Evolutionary conservation across 2,888 invertebrate genomes (phyloP).

Genomic region (Cremastobaeus sp.): DNA sequence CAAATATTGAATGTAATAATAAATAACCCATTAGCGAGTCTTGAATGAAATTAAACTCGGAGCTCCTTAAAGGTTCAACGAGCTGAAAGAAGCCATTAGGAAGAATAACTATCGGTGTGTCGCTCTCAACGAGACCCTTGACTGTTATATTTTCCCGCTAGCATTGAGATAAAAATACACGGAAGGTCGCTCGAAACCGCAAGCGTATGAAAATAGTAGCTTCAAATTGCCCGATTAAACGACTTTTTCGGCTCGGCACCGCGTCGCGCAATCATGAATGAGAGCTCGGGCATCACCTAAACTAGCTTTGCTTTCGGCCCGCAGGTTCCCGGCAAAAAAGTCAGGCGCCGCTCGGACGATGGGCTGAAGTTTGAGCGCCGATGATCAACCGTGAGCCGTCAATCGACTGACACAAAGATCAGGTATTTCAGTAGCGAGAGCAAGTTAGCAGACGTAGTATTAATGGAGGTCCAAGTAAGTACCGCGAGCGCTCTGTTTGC

Average conservation of each 20-base stretch:
- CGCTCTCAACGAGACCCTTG: conserved; percentile 10
- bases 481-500: too few relatives aligned
- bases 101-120: background rate
- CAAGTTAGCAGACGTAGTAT: background rate
- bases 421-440: conserved; percentile 12
- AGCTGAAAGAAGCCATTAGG: conserved; percentile 3
- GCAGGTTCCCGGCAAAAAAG: conserved; percentile 22
- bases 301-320: too few relatives aligned
- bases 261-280: too few relatives aligned
- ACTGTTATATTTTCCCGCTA: conserved; percentile 22
- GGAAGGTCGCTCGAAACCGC: conserved; percentile 39
- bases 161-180: conserved; percentile 48
- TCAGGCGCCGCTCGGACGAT: conserved; percentile 69
- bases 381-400: conserved; percentile 21
- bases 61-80: conserved; percentile 10
- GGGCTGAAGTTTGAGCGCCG: conserved; percentile 69
- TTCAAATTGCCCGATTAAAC: conserved; percentile 12
- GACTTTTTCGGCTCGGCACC: background rate
- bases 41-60: too few relatives aligned
- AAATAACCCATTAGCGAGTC: too few relatives aligned
- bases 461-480: too few relatives aligned
- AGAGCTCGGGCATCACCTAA: too few relatives aligned
- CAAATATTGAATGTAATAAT: too few relatives aligned
- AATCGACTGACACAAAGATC: conserved; percentile 27
- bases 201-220: conserved; percentile 41